Evolutionary conservation across 2,113 vertebrate species (phyloP).

Genomic region (Oryzias woworae): DNA sequence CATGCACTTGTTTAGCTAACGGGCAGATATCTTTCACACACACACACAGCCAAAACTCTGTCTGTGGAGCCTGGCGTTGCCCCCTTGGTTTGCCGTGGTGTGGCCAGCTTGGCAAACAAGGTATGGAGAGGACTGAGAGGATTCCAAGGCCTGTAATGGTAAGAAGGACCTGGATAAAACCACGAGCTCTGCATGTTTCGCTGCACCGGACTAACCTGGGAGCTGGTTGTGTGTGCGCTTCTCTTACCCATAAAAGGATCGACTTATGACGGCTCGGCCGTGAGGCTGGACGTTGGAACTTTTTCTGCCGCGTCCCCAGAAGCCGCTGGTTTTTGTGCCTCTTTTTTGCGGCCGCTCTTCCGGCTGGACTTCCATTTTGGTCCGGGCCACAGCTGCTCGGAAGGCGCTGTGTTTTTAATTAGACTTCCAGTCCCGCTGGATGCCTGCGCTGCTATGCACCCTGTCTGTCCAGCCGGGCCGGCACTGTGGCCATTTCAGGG

Average conservation of each 20-base stretch:
- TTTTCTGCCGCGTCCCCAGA: conserved; percentile 6
- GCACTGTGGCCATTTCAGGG: conserved; percentile 45
- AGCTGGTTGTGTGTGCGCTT: conserved; percentile 2
- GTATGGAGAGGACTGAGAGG: conserved; percentile 84
- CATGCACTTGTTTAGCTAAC: conserved; percentile 63
- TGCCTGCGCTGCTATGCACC: conserved; percentile 47
- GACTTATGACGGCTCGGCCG: conserved; percentile 14
- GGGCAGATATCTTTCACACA: conserved; percentile 59
- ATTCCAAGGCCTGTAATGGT: conserved; percentile 83
- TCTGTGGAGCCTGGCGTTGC: conserved; percentile 69
- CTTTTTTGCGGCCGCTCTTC: conserved; percentile 42
- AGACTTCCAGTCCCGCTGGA: conserved; percentile 70
- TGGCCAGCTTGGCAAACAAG: conserved; percentile 71
- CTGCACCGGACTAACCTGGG: conserved; percentile 11
- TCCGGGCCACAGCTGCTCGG: conserved; percentile 75
- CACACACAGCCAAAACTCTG: conserved; percentile 61
- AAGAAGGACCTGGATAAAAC: conserved; percentile 71
- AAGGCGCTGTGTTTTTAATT: conserved; percentile 79
- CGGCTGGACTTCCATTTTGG: conserved; percentile 75
- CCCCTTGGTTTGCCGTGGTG: conserved; percentile 72
- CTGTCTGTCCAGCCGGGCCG: conserved; percentile 27
- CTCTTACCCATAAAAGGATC: conserved; percentile 5
- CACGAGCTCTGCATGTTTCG: conserved; percentile 8
- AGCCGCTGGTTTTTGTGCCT: conserved; percentile 13
- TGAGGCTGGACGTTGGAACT: conserved; percentile 9